Conservation (phyloP, 1,140 invertebrate genomes). For the Drosophila equinoxialis region DNA sequence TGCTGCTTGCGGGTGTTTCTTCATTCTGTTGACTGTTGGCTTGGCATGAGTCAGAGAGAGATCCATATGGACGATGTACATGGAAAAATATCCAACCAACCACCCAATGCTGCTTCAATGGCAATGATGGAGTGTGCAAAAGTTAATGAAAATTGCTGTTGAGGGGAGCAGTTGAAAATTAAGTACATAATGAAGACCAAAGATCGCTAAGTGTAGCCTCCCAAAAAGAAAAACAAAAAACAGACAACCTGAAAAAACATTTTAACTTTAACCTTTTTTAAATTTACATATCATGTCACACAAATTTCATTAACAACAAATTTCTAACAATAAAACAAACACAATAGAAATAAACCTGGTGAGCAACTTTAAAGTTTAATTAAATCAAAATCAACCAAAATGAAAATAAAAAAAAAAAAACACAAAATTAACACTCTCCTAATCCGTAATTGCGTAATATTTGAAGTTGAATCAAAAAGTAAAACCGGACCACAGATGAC, state of each 20-base stretch:
- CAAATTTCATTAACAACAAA: constrained; percentile 20
- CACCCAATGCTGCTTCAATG: background rate
- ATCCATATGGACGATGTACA: constrained; percentile 9
- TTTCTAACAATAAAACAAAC: constrained; percentile 9
- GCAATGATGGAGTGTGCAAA: constrained; percentile 5
- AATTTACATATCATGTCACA: constrained; percentile 11
- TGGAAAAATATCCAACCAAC: background rate
- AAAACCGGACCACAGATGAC: constrained; percentile 14
- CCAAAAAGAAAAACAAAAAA: background rate
- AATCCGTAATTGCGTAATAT: constrained; percentile 10
- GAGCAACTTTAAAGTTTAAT: constrained; percentile 13
- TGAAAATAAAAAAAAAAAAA: background rate
- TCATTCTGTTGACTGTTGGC: background rate
- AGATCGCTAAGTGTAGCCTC: background rate
- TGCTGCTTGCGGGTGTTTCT: constrained; percentile 21
- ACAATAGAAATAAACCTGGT: constrained; percentile 14
- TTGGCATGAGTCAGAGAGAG: constrained; percentile 16
- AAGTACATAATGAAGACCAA: constrained; percentile 10
- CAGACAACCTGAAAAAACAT: background rate
- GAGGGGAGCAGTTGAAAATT: background rate
- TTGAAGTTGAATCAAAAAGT: constrained; percentile 11
- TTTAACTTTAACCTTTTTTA: background rate
- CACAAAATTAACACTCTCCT: constrained; percentile 17
- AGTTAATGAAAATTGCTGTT: constrained; percentile 10
- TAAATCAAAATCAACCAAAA: constrained; percentile 8